Evolutionary conservation across 1,140 invertebrate species (phyloP).

Genomic region (Phymastichus coffea): DNA sequence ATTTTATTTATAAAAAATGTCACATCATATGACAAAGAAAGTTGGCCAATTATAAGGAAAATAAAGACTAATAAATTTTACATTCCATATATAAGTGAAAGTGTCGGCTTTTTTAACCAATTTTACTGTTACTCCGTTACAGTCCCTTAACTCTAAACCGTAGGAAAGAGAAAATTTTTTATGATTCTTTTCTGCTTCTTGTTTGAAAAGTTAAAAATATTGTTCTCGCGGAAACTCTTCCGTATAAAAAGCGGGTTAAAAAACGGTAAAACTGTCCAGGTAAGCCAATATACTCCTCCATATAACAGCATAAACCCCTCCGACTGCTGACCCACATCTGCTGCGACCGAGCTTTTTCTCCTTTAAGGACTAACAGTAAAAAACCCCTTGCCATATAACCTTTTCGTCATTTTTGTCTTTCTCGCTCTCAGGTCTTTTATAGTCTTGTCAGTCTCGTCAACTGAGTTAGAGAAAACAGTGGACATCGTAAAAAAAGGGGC

Average conservation of each 20-base stretch:
- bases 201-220: slow-evolving; percentile 11
- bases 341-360: not conserved
- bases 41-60: too few relatives aligned
- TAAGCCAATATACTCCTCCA: not conserved
- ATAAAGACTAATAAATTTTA: too few relatives aligned
- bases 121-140: too few relatives aligned
- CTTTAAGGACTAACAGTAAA: slow-evolving; percentile 3
- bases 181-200: not conserved
- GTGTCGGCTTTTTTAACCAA: too few relatives aligned
- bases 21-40: too few relatives aligned
- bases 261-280: slow-evolving; percentile 34
- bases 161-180: slow-evolving; percentile 14
- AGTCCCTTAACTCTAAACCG: not conserved
- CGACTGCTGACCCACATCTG: slow-evolving; percentile 22
- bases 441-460: too few relatives aligned
- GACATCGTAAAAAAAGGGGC: not conserved
- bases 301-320: slow-evolving; percentile 10
- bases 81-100: too few relatives aligned
- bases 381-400: slow-evolving; percentile 7
- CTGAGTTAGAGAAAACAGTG: too few relatives aligned
- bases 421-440: not conserved
- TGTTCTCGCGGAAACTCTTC: not conserved
- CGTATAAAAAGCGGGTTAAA: slow-evolving; percentile 22
- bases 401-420: not conserved
- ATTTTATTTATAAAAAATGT: too few relatives aligned